Evolutionary conservation across 2,797 vertebrate genomes (phyloP).

Genomic region (Macroramphosus scolopax): DNA sequence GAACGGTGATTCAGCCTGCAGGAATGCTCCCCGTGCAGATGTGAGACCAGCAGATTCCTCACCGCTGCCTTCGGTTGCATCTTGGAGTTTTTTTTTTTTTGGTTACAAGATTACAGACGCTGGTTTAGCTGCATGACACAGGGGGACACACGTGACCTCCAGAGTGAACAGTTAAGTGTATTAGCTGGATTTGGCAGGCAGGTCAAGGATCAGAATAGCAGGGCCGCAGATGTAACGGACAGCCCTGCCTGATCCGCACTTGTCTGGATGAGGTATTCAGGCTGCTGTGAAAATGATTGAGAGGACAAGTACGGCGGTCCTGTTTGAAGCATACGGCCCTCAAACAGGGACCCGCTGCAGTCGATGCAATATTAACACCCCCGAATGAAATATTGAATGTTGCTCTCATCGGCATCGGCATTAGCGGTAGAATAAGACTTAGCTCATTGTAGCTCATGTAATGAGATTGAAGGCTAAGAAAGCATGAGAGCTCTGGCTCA

Average conservation of each 20-base stretch:
- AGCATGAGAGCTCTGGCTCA: background rate
- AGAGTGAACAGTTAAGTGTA: constrained; percentile 31
- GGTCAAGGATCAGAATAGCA: constrained; percentile 41
- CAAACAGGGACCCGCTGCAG: constrained; percentile 51
- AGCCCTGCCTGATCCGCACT: constrained; percentile 44
- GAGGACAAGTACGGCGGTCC: constrained; percentile 31
- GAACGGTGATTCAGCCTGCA: constrained; percentile 45
- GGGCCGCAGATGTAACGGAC: constrained; percentile 26
- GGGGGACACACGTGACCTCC: constrained; percentile 12
- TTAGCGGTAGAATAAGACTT: constrained; percentile 54
- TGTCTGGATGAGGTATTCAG: constrained; percentile 42
- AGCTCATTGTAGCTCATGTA: constrained; percentile 36
- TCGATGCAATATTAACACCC: constrained; percentile 76
- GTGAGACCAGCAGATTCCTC: constrained; percentile 34
- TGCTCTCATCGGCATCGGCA: constrained; percentile 51
- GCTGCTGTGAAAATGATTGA: constrained; percentile 36
- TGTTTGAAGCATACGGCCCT: constrained; percentile 32
- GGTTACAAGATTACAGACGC: constrained; percentile 46
- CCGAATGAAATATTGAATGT: constrained; percentile 74
- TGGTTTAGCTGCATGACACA: constrained; percentile 20
- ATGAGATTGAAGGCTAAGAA: constrained; percentile 54
- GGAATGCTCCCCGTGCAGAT: constrained; percentile 44
- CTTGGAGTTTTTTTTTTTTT: constrained; percentile 32
- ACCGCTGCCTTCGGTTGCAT: constrained; percentile 24
- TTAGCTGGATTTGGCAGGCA: constrained; percentile 34